Base-by-base conservation (phyloP, 2,113 vertebrate species). In the Pterophyllum scalare region DNA sequence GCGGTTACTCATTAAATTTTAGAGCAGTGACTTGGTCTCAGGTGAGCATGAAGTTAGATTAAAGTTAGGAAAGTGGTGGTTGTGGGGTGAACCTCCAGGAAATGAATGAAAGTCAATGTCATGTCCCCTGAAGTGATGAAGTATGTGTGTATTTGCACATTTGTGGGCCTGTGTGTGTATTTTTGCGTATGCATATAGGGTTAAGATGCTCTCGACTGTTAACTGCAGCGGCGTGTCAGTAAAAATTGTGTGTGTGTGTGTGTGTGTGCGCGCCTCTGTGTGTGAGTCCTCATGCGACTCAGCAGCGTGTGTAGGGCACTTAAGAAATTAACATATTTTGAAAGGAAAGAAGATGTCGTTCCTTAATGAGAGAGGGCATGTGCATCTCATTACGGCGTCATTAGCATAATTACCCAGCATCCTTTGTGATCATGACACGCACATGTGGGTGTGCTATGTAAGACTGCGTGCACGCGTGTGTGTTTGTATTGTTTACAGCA, bases 401-500 rank as follows among this genome's bases (percentile, higher is more conserved):
- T 95, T 95, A 92, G 84, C 91, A 94, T 93, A 91, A 94, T 95
- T 94, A 94, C 84, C 91, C 90, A 91, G 84, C 87, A 89, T 92
- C 88, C 91, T 93, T 94, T 94, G 92, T 94, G 88, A 93, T 89
- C 83, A 88, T 91, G 89, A 91, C 90, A 93, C 1, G 38, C 83
- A 88, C 64, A 83, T 78, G 89, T 90, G 83, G 22, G 75, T 83
- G 81, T n/a, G 76, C 20, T 13, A 1, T 80, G 15, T 62, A 13
- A 40, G 3, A 4, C 22, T 0, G 64, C 10, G 38, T 82, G 58
- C 65, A 52, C 75, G 77, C 77, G 59, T 79, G 84, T 79, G 59
- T 81, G 82, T 91, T 58, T 86, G 80, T 58, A 52, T 80, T 86
- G 85, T 83, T 88, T 85, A 72, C 28, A 43, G 59, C 57, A 20